phyloP scores from a whole-genome alignment of 2,888 invertebrate genomes.

The Frankliniella intonsa region DNA sequence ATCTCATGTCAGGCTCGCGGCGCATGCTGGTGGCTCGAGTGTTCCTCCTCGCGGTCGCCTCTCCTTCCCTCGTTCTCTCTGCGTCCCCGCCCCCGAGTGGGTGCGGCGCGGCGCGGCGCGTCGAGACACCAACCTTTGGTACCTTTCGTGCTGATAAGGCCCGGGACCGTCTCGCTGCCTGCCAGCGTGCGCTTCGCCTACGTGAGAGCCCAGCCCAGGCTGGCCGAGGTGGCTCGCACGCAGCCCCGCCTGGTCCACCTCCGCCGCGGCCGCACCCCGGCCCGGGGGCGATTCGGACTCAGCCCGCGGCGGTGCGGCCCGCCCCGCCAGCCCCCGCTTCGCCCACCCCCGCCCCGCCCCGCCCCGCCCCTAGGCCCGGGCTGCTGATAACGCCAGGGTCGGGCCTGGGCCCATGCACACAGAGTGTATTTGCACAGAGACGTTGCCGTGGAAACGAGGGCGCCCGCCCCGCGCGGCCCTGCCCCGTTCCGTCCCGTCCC shows the following conservation, averaged over 20 bases:
- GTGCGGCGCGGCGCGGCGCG: background rate
- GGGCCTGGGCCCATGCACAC: background rate
- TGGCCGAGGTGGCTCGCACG: background rate
- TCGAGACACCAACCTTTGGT: constrained; percentile 1
- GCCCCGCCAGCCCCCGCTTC: background rate
- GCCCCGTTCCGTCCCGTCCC: background rate
- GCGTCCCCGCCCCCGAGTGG: background rate
- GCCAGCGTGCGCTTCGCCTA: background rate
- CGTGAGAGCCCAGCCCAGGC: background rate
- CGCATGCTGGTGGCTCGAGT: background rate
- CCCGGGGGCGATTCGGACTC: background rate
- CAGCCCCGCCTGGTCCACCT: background rate
- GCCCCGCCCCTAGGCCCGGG: background rate
- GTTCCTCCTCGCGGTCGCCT: background rate
- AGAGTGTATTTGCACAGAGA: constrained; percentile 1
- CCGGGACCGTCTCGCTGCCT: background rate
- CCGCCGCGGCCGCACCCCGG: background rate
- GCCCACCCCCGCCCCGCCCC: background rate
- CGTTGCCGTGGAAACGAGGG: background rate
- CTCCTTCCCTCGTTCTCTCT: too few relatives aligned
- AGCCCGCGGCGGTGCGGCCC: background rate
- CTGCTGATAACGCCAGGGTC: too few relatives aligned
- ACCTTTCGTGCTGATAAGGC: background rate
- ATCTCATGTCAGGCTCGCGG: too few relatives aligned
- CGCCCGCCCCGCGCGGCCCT: too few relatives aligned